Evolutionary conservation across 2,113 vertebrate species (phyloP).

Genomic region (Planiliza haematocheilus): DNA sequence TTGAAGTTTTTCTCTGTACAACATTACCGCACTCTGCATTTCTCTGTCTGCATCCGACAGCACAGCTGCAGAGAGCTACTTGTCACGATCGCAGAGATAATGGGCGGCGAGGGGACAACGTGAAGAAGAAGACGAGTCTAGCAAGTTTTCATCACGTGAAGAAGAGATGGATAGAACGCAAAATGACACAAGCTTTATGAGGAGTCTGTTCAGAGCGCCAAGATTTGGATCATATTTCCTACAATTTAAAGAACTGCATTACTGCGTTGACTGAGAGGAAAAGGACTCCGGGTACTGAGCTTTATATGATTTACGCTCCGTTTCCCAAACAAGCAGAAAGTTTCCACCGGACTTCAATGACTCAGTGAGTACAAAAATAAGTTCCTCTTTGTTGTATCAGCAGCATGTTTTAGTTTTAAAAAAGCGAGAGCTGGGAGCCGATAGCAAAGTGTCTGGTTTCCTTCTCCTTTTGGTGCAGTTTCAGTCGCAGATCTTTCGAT

Average conservation of each 20-base stretch:
- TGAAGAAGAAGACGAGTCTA: not conserved
- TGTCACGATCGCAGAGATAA: not conserved
- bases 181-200: not conserved
- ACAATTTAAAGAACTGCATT: not conserved
- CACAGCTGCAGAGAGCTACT: not conserved
- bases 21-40: slow-evolving; percentile 28
- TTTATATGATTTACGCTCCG: not conserved
- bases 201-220: not conserved
- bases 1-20: slow-evolving; percentile 8
- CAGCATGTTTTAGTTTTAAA: not conserved
- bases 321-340: not conserved
- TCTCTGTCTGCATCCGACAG: slow-evolving; percentile 1
- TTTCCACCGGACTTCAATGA: slow-evolving; percentile 25
- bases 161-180: not conserved
- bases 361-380: slow-evolving; percentile 55
- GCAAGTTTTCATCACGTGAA: no score
- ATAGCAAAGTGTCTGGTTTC: not conserved
- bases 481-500: not conserved
- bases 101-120: not conserved
- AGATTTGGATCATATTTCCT: not conserved
- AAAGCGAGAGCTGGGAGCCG: not conserved
- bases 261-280: slow-evolving; percentile 7
- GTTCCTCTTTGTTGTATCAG: not conserved
- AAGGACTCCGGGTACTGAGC: not conserved
- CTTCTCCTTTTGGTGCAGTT: not conserved